These are phyloP conservation scores for Rhagonycha fulva DNA, from an alignment of 2,888 invertebrate species.

Conservation along the genomic window DNA sequence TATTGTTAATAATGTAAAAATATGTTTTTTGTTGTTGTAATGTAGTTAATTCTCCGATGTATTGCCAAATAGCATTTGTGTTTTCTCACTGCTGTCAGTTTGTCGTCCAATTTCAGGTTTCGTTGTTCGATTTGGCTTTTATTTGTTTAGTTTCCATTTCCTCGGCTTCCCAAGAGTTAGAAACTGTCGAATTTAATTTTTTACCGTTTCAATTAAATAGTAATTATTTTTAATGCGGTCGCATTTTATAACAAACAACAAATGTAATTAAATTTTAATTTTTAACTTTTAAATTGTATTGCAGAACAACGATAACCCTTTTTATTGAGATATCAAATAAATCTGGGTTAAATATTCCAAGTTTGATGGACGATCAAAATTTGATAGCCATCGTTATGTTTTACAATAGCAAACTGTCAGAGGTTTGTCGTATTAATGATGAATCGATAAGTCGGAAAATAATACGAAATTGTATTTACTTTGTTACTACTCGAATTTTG, in stretches of 20 bases:
- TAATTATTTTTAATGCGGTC: background rate
- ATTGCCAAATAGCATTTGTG: background rate
- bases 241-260: background rate
- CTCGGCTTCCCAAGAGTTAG: background rate
- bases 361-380: conserved; percentile 31
- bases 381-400: conserved; percentile 18
- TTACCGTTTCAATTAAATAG: background rate
- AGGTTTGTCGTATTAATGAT: conserved; percentile 21
- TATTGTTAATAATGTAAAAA: background rate
- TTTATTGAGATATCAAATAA: conserved; percentile 22
- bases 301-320: conserved; percentile 10
- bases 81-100: background rate
- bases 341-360: conserved; percentile 27
- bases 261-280: conserved; percentile 7
- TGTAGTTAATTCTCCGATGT: background rate
- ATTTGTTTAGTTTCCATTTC: conserved; percentile 7
- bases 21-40: background rate
- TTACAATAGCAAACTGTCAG: conserved; percentile 15
- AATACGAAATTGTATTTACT: conserved; percentile 14
- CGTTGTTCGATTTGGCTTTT: conserved; percentile 3
- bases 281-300: conserved; percentile 5
- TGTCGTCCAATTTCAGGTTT: conserved; percentile 3
- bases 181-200: background rate
- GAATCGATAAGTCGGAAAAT: conserved; percentile 25
- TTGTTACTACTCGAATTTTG: conserved; percentile 4